A percentile compares a stretch with the other conserved stretches of the same genome.
These are phyloP conservation scores for Dasypus novemcinctus DNA, from an alignment of 2,113 vertebrate genomes.

Conservation along the genomic window DNA sequence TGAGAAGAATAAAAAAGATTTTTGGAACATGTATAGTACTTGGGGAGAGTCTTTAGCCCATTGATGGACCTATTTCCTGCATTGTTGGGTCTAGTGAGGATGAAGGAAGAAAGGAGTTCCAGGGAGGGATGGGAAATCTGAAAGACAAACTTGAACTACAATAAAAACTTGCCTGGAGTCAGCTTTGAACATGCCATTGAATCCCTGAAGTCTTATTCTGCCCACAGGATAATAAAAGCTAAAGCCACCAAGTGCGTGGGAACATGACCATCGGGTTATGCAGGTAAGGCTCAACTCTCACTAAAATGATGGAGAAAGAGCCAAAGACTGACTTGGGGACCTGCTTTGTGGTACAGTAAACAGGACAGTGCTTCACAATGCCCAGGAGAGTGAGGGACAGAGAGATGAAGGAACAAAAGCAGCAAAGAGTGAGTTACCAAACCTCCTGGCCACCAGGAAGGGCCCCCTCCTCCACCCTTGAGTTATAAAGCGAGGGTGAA, in stretches of 20 bases:
- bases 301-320: too few species aligned
- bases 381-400: too few species aligned
- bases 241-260: not conserved
- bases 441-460: too few species aligned
- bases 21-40: not conserved
- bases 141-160: not conserved
- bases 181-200: not conserved
- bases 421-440: too few species aligned
- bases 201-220: not conserved
- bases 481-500: too few species aligned
- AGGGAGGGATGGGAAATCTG: not conserved
- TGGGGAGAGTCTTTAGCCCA: not conserved
- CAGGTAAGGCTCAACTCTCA: too few species aligned
- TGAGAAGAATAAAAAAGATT: not conserved
- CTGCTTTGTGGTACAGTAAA: too few species aligned
- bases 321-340: too few species aligned
- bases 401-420: too few species aligned
- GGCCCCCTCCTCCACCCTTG: too few species aligned
- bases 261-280: too few species aligned
- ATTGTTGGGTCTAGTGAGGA: not conserved
- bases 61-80: not conserved
- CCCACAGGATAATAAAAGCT: not conserved
- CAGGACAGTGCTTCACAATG: too few species aligned
- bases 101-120: not conserved
- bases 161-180: not conserved